These are phyloP conservation scores for Tychaedon coryphoeus DNA, from an alignment of 2,113 vertebrate genomes.

Conservation along the genomic window DNA sequence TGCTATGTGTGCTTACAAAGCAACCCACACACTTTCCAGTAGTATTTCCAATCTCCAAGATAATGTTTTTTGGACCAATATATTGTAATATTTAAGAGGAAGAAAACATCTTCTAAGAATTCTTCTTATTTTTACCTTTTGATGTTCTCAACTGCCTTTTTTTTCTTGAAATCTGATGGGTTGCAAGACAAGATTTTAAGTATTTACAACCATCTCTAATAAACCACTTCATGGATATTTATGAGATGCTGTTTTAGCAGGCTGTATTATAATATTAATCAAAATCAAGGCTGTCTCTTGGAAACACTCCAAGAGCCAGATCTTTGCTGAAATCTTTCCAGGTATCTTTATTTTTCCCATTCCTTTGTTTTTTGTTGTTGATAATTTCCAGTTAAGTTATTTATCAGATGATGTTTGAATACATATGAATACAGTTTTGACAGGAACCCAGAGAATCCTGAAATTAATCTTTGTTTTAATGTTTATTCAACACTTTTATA, in stretches of 20 bases:
- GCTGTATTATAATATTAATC: slow-evolving; percentile 78
- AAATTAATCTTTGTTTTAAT: slow-evolving; percentile 63
- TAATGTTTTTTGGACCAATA: background rate
- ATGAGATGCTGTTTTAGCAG: slow-evolving; percentile 75
- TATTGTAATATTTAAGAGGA: background rate
- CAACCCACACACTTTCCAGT: background rate
- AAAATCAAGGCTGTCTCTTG: slow-evolving; percentile 72
- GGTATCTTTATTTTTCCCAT: slow-evolving; percentile 54
- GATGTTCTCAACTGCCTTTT: slow-evolving; percentile 40
- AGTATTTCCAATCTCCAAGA: background rate
- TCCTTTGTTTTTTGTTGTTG: slow-evolving; percentile 49
- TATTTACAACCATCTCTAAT: slow-evolving; percentile 79
- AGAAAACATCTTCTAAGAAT: slow-evolving; percentile 19
- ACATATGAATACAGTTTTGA: slow-evolving; percentile 65
- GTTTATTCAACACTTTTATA: slow-evolving; percentile 64
- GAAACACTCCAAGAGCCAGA: slow-evolving; percentile 63
- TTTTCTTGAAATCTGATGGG: slow-evolving; percentile 38
- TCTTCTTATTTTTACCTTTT: slow-evolving; percentile 50
- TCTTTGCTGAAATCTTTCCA: slow-evolving; percentile 68
- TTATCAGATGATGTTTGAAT: slow-evolving; percentile 65
- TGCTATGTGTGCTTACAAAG: background rate
- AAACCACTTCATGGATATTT: slow-evolving; percentile 81
- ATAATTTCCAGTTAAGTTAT: slow-evolving; percentile 69
- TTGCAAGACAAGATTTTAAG: slow-evolving; percentile 76
- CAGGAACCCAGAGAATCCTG: slow-evolving; percentile 61